Base-by-base conservation (phyloP, 2,888 invertebrate genomes). In the Chrysolina americana region DNA sequence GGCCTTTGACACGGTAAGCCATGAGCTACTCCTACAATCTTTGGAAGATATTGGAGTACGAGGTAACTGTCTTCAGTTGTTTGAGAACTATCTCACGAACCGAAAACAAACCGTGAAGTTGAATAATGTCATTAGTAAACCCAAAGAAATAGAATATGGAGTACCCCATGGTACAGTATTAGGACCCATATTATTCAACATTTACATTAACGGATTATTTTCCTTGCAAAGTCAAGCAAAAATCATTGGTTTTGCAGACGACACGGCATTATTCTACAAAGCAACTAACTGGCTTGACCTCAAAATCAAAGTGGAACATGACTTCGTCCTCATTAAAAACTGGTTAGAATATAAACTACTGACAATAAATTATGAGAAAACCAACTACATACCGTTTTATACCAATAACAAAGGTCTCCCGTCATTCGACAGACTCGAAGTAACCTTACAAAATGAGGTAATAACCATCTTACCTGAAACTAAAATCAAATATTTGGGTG, bases 401-500 rank as follows among this genome's bases (percentile, higher is more conserved):
- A 44, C 11, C 44, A 13, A 44, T 44, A 13, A 44, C 13, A 44
- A 44, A 44, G 2, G 44, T 44, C 44, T 44, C 44, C 44, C 28
- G 28, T 5, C 28, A 28, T 28, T 28, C 28, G 59, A 28, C 56
- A 53, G 21, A 53, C 6, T 53, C 23, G 19, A 59, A 21, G 28
- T 59, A 28, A 59, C 23, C 1, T 15, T 21, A 21, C 3, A 59
- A 28, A 59, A 59, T 13, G 59, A 59, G 28, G 9, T 28, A 13
- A 28, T 59, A 21, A 28, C 59, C 13, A 59, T 59, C 17, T 17
- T 19, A 53, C 56, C 56, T 10, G 17, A 19, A 17, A n/a, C 17
- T 10, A 21, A 53, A 53, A 53, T 53, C 9, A 53, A 53, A 53
- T 53, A 53, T 21, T 53, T 53, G 2, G 56, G 56, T 53, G 5